Base-by-base conservation (phyloP, 2,113 vertebrate species). In the Chionis minor region DNA sequence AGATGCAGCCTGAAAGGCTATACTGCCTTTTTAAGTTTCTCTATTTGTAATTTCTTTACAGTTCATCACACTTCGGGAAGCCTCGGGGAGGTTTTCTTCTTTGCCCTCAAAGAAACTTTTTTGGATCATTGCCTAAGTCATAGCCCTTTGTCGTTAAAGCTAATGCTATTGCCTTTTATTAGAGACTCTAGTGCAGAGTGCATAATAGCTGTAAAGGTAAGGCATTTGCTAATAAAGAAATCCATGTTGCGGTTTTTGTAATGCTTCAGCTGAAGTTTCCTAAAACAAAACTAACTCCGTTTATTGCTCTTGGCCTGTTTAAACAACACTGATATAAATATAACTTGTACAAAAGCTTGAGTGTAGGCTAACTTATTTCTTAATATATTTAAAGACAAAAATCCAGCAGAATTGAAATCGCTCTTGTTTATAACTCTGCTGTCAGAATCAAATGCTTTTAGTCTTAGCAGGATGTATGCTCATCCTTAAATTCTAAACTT, bases 281-380 rank as follows among this genome's bases (percentile, higher is more conserved):
- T 95, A 94, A 96, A 97, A 97, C 94, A 96, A 96, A 97, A 95
- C 84, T 90, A 77, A 90, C 89, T 94, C 67, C 6, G 6, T 96
- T 96, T 97, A 96, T 95, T 97, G 86, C 92, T 94, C 94, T 95
- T 96, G 92, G 94, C 81, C 84, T 95, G 78, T 95, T 95, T 92
- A 96, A 96, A 88, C 92, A 97, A 91, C 92, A 95, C n/a, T 81
- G 84, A 71, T 97, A 96, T 86, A 97, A 97, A 97, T 96, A 88
- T 78, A 95, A 88, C 91, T 96, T 71, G 70, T 56, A 65, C 42
- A 66, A 95, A 95, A 90, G 63, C 74, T 83, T 74, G 58, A 26
- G n/a, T 87, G 74, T 73, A 88, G 67, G 67, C 55, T 86, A 94
- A 84, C 71, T 91, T 94, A 90, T 35, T 96, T 97, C 93, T 94